Evolutionary conservation across 2,797 vertebrate genomes (phyloP).

Genomic region (Parauchenoglanis punctatus): DNA sequence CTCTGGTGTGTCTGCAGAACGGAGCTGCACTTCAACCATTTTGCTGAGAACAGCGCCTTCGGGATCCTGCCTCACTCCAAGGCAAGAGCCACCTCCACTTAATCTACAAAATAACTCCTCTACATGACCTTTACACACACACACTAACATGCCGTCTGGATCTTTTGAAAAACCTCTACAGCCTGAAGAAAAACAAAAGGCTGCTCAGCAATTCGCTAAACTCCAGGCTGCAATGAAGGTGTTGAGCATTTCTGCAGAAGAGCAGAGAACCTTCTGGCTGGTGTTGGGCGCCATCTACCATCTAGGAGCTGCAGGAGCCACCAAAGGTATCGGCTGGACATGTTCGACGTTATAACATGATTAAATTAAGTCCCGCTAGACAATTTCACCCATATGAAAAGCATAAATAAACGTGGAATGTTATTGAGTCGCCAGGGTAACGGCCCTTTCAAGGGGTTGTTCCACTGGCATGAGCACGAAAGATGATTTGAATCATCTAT

Average conservation of each 20-base stretch:
- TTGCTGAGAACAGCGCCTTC: constrained; percentile 90
- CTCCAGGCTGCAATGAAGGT: constrained; percentile 96
- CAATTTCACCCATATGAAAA: no score
- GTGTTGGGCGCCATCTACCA: constrained; percentile 93
- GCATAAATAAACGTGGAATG: background rate
- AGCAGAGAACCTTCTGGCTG: constrained; percentile 93
- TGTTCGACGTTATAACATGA: no score
- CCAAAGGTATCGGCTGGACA: constrained; percentile 82
- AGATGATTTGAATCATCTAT: background rate
- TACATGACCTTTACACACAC: background rate
- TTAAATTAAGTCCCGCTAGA: background rate
- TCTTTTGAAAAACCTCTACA: constrained; percentile 56
- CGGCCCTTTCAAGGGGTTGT: no score
- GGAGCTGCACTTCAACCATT: constrained; percentile 94
- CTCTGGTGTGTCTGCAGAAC: constrained; percentile 75
- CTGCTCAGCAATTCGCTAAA: constrained; percentile 90
- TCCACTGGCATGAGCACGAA: background rate
- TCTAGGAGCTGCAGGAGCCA: constrained; percentile 92
- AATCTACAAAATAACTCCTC: background rate
- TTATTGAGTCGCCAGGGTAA: no score
- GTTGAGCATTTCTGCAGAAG: constrained; percentile 86
- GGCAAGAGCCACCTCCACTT: constrained; percentile 69
- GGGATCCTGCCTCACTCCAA: constrained; percentile 84
- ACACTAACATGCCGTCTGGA: background rate
- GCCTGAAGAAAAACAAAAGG: constrained; percentile 93